Base-by-base conservation (phyloP, 1,140 invertebrate genomes). In the Tetramorium simillimum region DNA sequence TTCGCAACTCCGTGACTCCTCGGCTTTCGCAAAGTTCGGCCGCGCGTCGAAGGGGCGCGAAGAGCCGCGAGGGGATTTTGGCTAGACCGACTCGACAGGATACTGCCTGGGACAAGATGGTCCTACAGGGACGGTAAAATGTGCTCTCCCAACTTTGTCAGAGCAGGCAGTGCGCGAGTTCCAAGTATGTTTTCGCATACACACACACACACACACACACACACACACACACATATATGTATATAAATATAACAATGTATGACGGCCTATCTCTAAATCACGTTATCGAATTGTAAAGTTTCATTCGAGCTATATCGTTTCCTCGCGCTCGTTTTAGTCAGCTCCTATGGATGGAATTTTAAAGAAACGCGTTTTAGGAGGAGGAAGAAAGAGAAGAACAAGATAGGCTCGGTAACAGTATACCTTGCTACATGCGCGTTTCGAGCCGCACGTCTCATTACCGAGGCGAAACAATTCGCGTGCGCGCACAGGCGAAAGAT, bases 1-100 rank as follows among this genome's bases (percentile, higher is more conserved):
- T 88, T 89, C 82, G 88, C 87, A 92, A 92, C 89, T 92, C 90
- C 75, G 75, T 87, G 89, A 89, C 90, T 91, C 65, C 75, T 76
- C 76, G 70, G 86, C 89, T 89, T 91, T 88, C 80, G 69, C 86
- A 62, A 91, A 92, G 91, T 92, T 92, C 53, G 58, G 49, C 24
- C 40, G 53, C 56, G 53, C 49, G 43, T 16, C 63, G 58, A 65
- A 70, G 43, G 70, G 37, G 1, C 1, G 33, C 40, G n/a, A 60
- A 56, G 56, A 76, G 53, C 37, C 40, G 12, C 24, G 16, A 43
- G 56, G 46, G 33, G 49, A 28, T 69, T 77, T 65, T 49, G 18
- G 49, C 16, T 69, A 58, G 49, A 33, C 63, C 51, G 37, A 75
- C 58, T 84, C 80, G 56, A 21, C 46, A 56, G 78, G 21, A 46